A percentile compares a stretch with the other conserved stretches of the same genome.
Conservation (phyloP, 2,888 invertebrate genomes). For the Cephus rjabovi region DNA sequence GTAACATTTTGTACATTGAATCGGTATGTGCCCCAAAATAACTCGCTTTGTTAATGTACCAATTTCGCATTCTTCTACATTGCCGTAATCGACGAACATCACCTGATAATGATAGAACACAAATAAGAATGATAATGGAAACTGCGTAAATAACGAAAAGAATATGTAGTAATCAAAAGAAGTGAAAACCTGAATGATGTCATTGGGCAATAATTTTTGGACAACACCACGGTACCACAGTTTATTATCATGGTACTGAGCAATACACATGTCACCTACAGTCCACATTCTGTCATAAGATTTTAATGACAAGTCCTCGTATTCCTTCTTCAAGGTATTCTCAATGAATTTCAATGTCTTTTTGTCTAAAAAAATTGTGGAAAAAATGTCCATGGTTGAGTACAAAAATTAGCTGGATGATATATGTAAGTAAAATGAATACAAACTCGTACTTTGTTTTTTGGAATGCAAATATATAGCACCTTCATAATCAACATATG, state of each 20-base stretch:
- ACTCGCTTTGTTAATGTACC: constrained; percentile 73
- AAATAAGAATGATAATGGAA: background rate
- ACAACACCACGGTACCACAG: constrained; percentile 80
- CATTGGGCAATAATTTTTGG: constrained; percentile 64
- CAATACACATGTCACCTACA: constrained; percentile 77
- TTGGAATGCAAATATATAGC: constrained; percentile 65
- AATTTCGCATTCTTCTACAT: constrained; percentile 74
- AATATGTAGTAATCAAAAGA: background rate
- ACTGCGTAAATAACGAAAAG: background rate
- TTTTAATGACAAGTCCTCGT: constrained; percentile 66
- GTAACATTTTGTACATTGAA: constrained; percentile 74
- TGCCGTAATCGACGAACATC: constrained; percentile 87
- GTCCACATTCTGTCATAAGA: constrained; percentile 71
- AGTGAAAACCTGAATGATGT: constrained; percentile 64
- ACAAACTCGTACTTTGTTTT: constrained; percentile 34
- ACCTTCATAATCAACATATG: constrained; percentile 72
- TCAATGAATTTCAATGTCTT: constrained; percentile 68
- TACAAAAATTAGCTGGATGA: background rate
- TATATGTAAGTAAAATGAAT: background rate
- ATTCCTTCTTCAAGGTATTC: constrained; percentile 67
- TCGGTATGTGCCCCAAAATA: constrained; percentile 75
- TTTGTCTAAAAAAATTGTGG: constrained; percentile 34
- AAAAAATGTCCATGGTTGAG: background rate
- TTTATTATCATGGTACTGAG: constrained; percentile 74
- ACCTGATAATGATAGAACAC: constrained; percentile 62